Percentiles rank a stretch among this genome's conserved stretches.
phyloP scores from a whole-genome alignment of 1,140 invertebrate genomes.

The Metopolophium dirhodum region DNA sequence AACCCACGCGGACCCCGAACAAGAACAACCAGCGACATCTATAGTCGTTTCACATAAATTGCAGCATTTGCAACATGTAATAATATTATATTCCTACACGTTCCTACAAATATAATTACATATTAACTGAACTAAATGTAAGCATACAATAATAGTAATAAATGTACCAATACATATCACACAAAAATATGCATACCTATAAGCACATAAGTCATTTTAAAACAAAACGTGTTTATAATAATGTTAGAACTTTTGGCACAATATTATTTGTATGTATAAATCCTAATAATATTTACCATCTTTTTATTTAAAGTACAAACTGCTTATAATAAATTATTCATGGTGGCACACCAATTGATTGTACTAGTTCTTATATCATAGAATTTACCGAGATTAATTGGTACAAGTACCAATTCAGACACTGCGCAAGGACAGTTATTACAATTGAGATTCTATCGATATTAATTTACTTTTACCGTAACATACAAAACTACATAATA shows the following conservation, averaged over 20 bases:
- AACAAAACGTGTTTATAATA: neutral
- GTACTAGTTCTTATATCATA: neutral
- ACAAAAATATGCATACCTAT: neutral
- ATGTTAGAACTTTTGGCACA: neutral
- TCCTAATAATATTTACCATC: neutral
- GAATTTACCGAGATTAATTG: neutral
- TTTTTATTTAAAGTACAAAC: neutral
- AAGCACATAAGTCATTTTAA: neutral
- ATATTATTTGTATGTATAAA: neutral
- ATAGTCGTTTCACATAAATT: neutral
- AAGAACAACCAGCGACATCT: constrained; percentile 47
- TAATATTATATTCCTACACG: neutral
- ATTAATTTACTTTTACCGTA: neutral
- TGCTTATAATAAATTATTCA: neutral
- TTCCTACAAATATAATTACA: neutral
- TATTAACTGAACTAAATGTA: constrained; percentile 1
- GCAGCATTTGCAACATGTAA: neutral
- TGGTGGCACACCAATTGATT: neutral
- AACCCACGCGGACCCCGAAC: constrained; percentile 34
- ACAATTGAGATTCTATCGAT: neutral
- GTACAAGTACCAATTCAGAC: neutral
- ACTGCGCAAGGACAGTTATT: neutral
- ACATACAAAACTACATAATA: neutral
- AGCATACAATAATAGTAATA: neutral
- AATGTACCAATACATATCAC: neutral